A percentile compares a stretch with the other conserved stretches of the same genome.
These are phyloP conservation scores for Sigmodon hispidus DNA, from an alignment of 2,113 vertebrate genomes.

Conservation along the genomic window DNA sequence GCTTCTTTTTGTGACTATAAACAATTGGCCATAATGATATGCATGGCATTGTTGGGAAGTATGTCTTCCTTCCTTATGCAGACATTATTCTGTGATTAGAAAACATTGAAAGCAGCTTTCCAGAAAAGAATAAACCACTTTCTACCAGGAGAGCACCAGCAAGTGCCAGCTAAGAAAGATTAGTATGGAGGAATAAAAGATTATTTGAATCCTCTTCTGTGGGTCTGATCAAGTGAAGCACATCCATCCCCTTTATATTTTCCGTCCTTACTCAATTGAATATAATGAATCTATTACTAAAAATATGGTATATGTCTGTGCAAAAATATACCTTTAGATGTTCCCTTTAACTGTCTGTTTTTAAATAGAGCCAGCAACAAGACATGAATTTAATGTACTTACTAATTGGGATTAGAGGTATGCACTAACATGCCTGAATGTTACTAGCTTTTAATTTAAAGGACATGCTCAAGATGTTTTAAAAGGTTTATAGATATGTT, in stretches of 20 bases:
- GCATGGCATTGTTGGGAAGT: too few species aligned
- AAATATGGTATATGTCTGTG: not conserved
- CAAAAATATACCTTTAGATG: constrained; percentile 7
- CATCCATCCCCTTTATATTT: not conserved
- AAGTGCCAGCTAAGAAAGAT: not conserved
- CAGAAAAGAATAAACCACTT: not conserved
- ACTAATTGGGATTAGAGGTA: not conserved
- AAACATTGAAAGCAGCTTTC: not conserved
- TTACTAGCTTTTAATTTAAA: not conserved
- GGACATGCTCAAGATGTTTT: not conserved
- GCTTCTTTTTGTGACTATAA: not conserved
- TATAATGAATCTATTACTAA: not conserved
- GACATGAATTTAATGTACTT: not conserved
- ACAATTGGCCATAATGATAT: not conserved
- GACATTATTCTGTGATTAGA: not conserved
- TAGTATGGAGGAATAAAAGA: not conserved
- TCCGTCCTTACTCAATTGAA: not conserved
- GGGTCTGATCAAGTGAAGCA: not conserved
- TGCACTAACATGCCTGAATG: not conserved
- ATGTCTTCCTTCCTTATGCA: not conserved
- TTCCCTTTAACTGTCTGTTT: not conserved
- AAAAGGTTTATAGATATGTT: not conserved
- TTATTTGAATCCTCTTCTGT: not conserved
- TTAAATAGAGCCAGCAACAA: not conserved
- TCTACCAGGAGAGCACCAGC: not conserved